Percentiles rank a stretch among this genome's conserved stretches.
Evolutionary conservation across 1,140 invertebrate species (phyloP).

Genomic region (Nasonia vitripennis): DNA sequence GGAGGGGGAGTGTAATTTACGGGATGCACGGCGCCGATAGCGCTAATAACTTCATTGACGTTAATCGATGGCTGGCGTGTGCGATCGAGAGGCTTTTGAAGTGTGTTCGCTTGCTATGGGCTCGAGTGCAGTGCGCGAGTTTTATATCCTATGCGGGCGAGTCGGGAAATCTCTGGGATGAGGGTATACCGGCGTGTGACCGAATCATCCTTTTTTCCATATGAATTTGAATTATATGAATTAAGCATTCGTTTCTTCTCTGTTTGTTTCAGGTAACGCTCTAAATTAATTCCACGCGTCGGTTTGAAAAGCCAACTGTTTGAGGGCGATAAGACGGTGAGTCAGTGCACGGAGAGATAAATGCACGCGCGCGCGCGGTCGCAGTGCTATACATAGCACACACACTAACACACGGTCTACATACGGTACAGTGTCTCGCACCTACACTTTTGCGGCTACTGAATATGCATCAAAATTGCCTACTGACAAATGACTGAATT

Average conservation of each 20-base stretch:
- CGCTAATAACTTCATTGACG: conserved; percentile 66
- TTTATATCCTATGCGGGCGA: neutral
- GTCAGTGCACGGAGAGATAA: conserved; percentile 39
- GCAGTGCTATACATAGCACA: neutral
- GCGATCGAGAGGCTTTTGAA: conserved; percentile 2
- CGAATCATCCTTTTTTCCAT: too few relatives aligned
- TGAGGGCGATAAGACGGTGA: conserved; percentile 47
- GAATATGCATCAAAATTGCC: conserved; percentile 39
- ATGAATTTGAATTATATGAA: neutral
- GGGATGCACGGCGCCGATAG: conserved; percentile 62
- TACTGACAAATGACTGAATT: conserved; percentile 37
- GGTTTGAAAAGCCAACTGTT: conserved; percentile 24
- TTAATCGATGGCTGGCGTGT: conserved; percentile 11
- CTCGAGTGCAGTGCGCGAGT: neutral
- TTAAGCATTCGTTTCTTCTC: neutral
- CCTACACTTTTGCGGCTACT: conserved; percentile 5
- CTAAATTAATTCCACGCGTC: conserved; percentile 1
- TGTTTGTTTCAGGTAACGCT: conserved; percentile 48
- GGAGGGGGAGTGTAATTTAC: conserved; percentile 59
- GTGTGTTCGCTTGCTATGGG: too few relatives aligned
- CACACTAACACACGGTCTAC: too few relatives aligned
- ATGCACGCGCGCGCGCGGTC: neutral
- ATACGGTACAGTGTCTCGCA: too few relatives aligned
- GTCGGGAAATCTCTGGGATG: too few relatives aligned
- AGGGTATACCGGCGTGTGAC: too few relatives aligned